Conservation (phyloP, 1,140 invertebrate genomes). For the Oreohelix idahoensis region DNA sequence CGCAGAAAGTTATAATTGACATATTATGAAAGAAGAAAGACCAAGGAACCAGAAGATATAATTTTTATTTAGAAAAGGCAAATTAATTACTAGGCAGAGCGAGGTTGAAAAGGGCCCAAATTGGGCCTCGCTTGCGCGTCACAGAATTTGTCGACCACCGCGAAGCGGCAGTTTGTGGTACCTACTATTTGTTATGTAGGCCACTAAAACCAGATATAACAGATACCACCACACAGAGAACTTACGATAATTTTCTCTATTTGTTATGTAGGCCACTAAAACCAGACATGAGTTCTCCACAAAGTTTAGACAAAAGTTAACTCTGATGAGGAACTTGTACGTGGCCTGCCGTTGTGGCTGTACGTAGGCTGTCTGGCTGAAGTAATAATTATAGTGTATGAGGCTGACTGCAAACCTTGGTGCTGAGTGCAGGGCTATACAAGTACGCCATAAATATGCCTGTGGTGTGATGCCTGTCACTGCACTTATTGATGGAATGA, state of each 20-base stretch:
- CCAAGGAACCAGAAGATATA: too few relatives aligned
- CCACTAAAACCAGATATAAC: slow-evolving; percentile 87
- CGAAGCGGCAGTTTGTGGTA: too few relatives aligned
- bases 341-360: slow-evolving; percentile 55
- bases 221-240: too few relatives aligned
- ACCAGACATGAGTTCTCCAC: slow-evolving; percentile 87
- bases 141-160: too few relatives aligned
- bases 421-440: slow-evolving; percentile 90
- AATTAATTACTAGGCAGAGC: too few relatives aligned
- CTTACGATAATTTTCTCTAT: slow-evolving; percentile 95
- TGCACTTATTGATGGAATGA: slow-evolving; percentile 93
- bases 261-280: slow-evolving; percentile 93
- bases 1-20: too few relatives aligned
- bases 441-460: slow-evolving; percentile 91
- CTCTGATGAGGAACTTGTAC: slow-evolving; percentile 79
- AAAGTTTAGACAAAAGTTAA: slow-evolving; percentile 88
- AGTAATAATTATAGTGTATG: slow-evolving; percentile 82
- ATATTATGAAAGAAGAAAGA: too few relatives aligned
- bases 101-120: too few relatives aligned
- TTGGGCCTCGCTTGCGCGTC: too few relatives aligned
- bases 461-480: slow-evolving; percentile 94
- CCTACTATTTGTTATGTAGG: slow-evolving; percentile 93
- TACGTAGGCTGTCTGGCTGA: slow-evolving; percentile 65
- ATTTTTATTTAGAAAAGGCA: too few relatives aligned
- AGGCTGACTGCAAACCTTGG: slow-evolving; percentile 86